Evolutionary conservation across 2,888 invertebrate genomes (phyloP).

Genomic region (Lissocephala sabroskyi): DNA sequence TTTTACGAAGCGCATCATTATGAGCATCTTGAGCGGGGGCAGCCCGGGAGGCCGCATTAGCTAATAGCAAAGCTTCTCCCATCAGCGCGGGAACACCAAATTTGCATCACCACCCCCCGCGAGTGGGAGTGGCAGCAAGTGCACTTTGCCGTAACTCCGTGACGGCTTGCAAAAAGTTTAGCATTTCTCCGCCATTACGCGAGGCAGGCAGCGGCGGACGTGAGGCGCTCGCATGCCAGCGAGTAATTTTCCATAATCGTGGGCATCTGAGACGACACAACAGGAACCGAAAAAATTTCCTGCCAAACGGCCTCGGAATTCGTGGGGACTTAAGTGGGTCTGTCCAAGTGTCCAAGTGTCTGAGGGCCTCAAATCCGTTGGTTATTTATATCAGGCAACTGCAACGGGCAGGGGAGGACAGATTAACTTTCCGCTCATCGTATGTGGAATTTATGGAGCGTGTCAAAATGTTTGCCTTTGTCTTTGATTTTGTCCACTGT

Average conservation of each 20-base stretch:
- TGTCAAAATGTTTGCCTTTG: constrained; percentile 26
- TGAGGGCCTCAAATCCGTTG: background rate
- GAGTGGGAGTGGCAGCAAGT: constrained; percentile 32
- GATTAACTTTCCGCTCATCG: too few relatives aligned
- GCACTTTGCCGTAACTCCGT: constrained; percentile 62
- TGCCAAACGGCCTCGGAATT: constrained; percentile 5
- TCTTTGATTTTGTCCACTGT: background rate
- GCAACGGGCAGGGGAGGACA: too few relatives aligned
- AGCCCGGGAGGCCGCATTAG: constrained; percentile 30
- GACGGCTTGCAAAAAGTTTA: constrained; percentile 40
- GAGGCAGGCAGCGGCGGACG: too few relatives aligned
- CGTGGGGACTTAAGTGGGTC: constrained; percentile 26
- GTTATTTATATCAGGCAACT: background rate
- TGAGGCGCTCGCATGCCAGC: background rate
- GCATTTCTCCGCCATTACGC: too few relatives aligned
- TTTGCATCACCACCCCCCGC: constrained; percentile 35
- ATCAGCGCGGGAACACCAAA: too few relatives aligned
- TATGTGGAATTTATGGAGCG: constrained; percentile 29
- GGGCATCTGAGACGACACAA: too few relatives aligned
- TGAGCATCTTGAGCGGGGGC: constrained; percentile 25
- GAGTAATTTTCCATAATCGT: constrained; percentile 11
- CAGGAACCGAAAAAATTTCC: background rate
- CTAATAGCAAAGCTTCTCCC: too few relatives aligned
- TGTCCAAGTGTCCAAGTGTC: constrained; percentile 6
- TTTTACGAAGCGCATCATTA: constrained; percentile 65